A percentile compares a stretch with the other conserved stretches of the same genome.
These are phyloP conservation scores for Villa cingulata DNA, from an alignment of 2,888 invertebrate species.

Conservation along the genomic window DNA sequence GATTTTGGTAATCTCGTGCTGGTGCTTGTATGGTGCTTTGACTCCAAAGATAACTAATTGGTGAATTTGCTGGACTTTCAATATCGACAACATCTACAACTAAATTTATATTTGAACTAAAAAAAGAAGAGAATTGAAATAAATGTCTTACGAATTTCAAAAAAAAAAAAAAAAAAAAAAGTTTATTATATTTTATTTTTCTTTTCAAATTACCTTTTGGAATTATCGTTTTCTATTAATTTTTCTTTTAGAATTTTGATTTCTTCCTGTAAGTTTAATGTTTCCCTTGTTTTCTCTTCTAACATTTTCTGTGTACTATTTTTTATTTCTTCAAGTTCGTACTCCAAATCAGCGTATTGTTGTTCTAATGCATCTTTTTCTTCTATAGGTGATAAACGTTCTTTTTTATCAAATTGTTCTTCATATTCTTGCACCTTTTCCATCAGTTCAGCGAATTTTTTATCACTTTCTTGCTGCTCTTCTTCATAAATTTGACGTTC, in stretches of 20 bases:
- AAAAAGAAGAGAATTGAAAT: neutral
- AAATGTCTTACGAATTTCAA: too few species aligned
- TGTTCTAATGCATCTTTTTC: conserved; percentile 59
- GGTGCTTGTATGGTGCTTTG: conserved; percentile 37
- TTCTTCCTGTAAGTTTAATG: conserved; percentile 39
- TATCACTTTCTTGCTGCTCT: conserved; percentile 61
- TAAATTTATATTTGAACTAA: neutral
- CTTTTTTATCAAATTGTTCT: conserved; percentile 50
- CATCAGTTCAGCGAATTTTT: conserved; percentile 59
- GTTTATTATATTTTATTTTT: too few species aligned
- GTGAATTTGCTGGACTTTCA: conserved; percentile 35
- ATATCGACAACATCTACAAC: conserved; percentile 13
- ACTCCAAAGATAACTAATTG: conserved; percentile 38
- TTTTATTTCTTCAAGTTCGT: conserved; percentile 48
- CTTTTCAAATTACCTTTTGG: neutral
- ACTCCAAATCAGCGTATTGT: conserved; percentile 55
- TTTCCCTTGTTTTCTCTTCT: conserved; percentile 43
- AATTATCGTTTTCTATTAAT: conserved; percentile 30
- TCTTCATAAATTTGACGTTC: conserved; percentile 55
- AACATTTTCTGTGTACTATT: conserved; percentile 40
- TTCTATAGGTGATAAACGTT: conserved; percentile 60
- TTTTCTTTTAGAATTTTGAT: conserved; percentile 35
- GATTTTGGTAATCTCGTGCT: conserved; percentile 27
- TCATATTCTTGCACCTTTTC: conserved; percentile 68
- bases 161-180: too few species aligned